phyloP scores from a whole-genome alignment of 2,113 vertebrate species.

The Centropus bengalensis region DNA sequence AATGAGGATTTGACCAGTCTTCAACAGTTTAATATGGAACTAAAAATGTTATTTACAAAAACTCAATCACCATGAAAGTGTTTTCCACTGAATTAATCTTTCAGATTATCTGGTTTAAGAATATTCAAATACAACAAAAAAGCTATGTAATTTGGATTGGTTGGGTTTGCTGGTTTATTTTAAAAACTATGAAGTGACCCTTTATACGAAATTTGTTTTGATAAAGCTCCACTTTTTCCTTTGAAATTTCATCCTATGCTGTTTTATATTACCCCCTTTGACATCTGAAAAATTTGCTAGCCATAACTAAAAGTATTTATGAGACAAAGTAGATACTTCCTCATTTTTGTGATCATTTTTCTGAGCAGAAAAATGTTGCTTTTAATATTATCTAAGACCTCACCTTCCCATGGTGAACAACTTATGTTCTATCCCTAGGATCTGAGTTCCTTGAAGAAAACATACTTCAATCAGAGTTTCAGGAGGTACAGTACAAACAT shows the following conservation, averaged over 20 bases:
- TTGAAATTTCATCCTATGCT: background rate
- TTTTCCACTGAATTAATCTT: background rate
- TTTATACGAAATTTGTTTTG: background rate
- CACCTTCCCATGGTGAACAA: background rate
- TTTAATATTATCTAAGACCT: background rate
- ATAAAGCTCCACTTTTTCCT: background rate
- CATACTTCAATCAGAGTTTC: background rate
- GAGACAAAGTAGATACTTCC: background rate
- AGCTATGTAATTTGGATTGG: background rate
- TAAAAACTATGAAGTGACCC: background rate
- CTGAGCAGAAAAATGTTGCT: background rate
- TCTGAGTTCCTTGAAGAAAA: background rate
- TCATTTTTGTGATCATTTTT: background rate
- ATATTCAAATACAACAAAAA: background rate
- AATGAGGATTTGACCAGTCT: rapidly evolving
- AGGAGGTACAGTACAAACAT: background rate
- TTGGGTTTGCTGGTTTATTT: background rate
- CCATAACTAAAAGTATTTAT: background rate
- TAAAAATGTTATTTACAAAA: background rate
- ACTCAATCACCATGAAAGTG: background rate
- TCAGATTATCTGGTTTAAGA: background rate
- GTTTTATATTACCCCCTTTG: background rate
- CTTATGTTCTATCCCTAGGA: background rate
- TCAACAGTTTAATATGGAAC: background rate
- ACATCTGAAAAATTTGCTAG: background rate